Conservation (phyloP, 2,797 vertebrate species). For the Sparidentex hasta region DNA sequence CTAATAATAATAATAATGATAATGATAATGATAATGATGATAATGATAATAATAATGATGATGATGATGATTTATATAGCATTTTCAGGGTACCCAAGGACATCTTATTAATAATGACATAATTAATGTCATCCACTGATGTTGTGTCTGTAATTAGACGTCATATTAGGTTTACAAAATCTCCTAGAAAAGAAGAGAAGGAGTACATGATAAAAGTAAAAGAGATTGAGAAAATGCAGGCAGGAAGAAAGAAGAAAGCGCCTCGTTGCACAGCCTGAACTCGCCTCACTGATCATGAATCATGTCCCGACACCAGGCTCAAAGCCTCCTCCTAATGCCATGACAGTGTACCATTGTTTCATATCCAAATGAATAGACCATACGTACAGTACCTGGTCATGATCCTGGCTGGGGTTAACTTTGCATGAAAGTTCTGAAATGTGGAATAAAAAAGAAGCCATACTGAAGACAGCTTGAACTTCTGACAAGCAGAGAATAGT, state of each 20-base stretch:
- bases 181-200: constrained; percentile 10
- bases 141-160: constrained; percentile 37
- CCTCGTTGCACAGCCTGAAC: constrained; percentile 19
- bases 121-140: constrained; percentile 28
- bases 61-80: no score
- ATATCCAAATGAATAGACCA: constrained; percentile 13
- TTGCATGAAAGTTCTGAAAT: constrained; percentile 7
- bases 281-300: constrained; percentile 35
- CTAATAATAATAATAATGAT: no score
- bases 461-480: constrained; percentile 2
- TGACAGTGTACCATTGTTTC: constrained; percentile 23
- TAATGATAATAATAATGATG: no score
- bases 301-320: constrained; percentile 26
- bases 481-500: not conserved
- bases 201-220: constrained; percentile 18
- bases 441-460: constrained; percentile 24
- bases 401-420: not conserved
- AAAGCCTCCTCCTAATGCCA: not conserved
- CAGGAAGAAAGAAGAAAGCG: constrained; percentile 45
- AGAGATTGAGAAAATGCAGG: constrained; percentile 6
- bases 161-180: constrained; percentile 29
- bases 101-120: no score
- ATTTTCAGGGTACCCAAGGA: no score
- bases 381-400: not conserved
- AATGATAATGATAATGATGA: no score